Evolutionary conservation across 1,140 invertebrate genomes (phyloP), one percentile per base, ranked within the genome.

Genomic region (Pseudomyrmex sp.): DNA sequence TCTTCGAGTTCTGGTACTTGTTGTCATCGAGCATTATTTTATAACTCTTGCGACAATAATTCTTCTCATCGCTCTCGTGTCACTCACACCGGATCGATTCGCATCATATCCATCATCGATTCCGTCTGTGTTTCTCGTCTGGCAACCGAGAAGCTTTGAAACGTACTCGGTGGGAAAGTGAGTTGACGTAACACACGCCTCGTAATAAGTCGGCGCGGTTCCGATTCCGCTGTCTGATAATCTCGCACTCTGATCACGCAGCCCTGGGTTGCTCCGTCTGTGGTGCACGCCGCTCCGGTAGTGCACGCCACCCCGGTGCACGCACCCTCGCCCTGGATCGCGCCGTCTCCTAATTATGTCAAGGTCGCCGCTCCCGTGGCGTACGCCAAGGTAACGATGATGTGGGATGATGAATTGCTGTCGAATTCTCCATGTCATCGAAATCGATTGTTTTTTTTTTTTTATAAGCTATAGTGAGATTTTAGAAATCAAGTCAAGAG

Each of bases 101-200:
- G n/a, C 62, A 18, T n/a, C 46, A 50, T 18, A n/a, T 7, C 20
- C 18, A 75, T 2, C 20, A n/a, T 7, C 44, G 35, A 75, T 2
- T 15, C 52, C 26, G 26, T 75, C 20, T 13, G 48, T 75, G 26
- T 75, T 26, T 75, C 35, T 35, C 26, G 54, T 85, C 65, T 56
- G 46, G n/a, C 62, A 35, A 63, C 66, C 76, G 76, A 80, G 66
- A 70, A 70, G 23, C 76, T 61, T 48, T 70, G 54, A 44, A 35
- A 79, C 50, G 18, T 69, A 59, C 76, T 79, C 54, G 76, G 75
- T 26, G 76, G 74, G 74, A 77, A 80, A 72, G 66, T 80, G 35
- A 59, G 15, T 50, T 70, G 44, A 72, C 44, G 66, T 80, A 70
- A 79, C 66, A 59, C 68, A 20, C 35, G 20, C n/a, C 8, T 35